Evolutionary conservation across 53 echinoderm and acorn worm species (phyloP), one percentile per base, ranked within the genome.

Genomic region (Henricia sp.): DNA sequence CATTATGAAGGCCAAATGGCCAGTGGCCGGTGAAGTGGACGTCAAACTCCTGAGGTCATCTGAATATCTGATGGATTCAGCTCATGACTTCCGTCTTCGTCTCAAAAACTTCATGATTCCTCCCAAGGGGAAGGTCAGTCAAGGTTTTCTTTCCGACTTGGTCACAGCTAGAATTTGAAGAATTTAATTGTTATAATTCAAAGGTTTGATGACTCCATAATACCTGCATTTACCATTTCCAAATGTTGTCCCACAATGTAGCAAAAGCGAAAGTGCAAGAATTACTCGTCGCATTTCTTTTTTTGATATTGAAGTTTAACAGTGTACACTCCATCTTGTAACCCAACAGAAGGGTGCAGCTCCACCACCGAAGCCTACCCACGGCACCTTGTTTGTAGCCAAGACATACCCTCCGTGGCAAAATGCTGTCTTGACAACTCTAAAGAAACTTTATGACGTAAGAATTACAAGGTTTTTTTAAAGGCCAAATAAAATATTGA

Each of bases 351-450:
- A 93, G 74, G 91, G 87, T 51, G 89, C 41, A 12, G 11, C 77
- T 2, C 73, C 82, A 19, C 71, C 91, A 0, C 42, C 71, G 50
- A 89, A 89, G 57, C 96, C 96, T 0, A 96, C 93, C 38, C 93
- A 96, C 59, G 96, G 91, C 4, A 93, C 89, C 50, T 72, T 96
- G 46, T 96, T 89, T 70, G 86, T 96, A 33, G 93, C 96, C 35
- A 96, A 96, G 91, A 89, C 91, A n/a, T 94, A 91, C 59, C 96
- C 96, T 17, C 96, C 96, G 12, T 96, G 96, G 96, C 96, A 96
- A 68, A 86, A 88, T 53, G 88, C 96, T 30, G 91, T 93, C 11
- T 71, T 96, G n/a, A 87, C 84, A 54, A 89, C 77, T 33, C 70
- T 96, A 25, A 96, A 87, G 82, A 70, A 89, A 48, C 68, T 92